Evolutionary conservation across 2,797 vertebrate species (phyloP), one percentile per base, ranked within the genome.

Genomic region (Xyrichtys novacula): DNA sequence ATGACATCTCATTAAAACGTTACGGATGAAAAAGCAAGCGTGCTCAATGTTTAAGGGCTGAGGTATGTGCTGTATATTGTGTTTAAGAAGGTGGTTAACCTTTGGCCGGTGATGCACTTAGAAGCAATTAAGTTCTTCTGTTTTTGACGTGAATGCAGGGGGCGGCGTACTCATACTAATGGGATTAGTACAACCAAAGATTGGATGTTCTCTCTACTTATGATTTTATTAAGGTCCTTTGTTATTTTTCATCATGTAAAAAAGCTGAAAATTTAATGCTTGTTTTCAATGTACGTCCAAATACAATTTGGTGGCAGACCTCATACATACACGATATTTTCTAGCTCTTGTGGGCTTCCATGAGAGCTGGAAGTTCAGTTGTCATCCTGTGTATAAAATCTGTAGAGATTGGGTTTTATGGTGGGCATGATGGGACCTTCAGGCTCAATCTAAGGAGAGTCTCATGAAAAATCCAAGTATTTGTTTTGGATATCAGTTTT

Each of bases 1-100:
- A 47, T 65, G 28, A 48, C 60, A 74, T 23, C 58, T 46, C 63
- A 57, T 57, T 32, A 7, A 52, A 31, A 63, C 7, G 38, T 50
- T 52, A 15, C 28, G 29, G 31, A 34, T 65, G 44, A 32, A 43
- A 48, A 48, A 15, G 5, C 20, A 26, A 10, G 22, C 16, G 15
- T 25, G 49, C 11, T n/a, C 43, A 47, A 31, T n/a, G 20, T 52
- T 36, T 32, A 6, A n/a, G 17, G 23, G 31, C 17, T n/a, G 20
- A 34, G 23, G 20, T 50, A 4, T 5, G 1, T 42, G 16, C 12
- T 22, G 5, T 23, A 17, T 10, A 12, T 17, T 12, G 25, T 32
- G 39, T 49, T 40, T 62, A 9, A 28, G 9, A 59, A 29, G 14
- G 7, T 36, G 29, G 16, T 43, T 32, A 12, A 17, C 7, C 19